Conservation (phyloP, 2,797 vertebrate genomes). For the Brachymystax lenok region DNA sequence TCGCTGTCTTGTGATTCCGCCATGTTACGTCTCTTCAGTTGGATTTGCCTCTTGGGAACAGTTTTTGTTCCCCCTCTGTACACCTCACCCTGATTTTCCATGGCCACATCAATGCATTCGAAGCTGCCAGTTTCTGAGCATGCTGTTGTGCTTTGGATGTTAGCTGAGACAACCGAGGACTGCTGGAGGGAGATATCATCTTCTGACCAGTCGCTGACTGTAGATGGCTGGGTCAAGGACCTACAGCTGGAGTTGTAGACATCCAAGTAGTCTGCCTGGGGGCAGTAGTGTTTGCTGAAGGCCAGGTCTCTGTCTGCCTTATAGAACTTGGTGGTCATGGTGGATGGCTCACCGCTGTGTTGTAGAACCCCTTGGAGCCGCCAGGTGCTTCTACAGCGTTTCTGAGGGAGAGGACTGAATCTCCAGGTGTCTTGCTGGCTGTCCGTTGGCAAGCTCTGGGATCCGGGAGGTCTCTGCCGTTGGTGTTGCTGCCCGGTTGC, state of each 20-base stretch:
- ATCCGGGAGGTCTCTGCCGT: conserved; percentile 29
- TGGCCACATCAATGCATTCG: conserved; percentile 81
- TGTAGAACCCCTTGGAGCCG: conserved; percentile 36
- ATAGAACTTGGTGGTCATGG: conserved; percentile 65
- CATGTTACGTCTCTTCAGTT: conserved; percentile 78
- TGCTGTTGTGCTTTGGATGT: conserved; percentile 49
- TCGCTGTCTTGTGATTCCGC: conserved; percentile 43
- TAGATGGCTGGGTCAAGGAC: conserved; percentile 48
- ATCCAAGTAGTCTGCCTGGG: conserved; percentile 63
- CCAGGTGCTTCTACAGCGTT: conserved; percentile 24
- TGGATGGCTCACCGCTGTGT: conserved; percentile 33
- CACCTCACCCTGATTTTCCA: conserved; percentile 70
- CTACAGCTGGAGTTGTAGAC: conserved; percentile 64
- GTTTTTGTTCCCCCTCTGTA: conserved; percentile 75
- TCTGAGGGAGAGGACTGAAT: conserved; percentile 29
- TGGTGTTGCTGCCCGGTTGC: conserved; percentile 49
- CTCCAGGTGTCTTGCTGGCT: conserved; percentile 20
- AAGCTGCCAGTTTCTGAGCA: conserved; percentile 64
- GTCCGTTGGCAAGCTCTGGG: conserved; percentile 39
- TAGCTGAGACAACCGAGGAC: conserved; percentile 52
- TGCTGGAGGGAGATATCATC: conserved; percentile 66
- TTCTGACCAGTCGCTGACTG: conserved; percentile 60
- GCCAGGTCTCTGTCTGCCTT: conserved; percentile 68
- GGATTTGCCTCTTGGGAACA: conserved; percentile 89
- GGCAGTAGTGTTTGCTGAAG: conserved; percentile 59